Conservation (phyloP, 2,797 vertebrate species). For the Knipowitschia caucasica region DNA sequence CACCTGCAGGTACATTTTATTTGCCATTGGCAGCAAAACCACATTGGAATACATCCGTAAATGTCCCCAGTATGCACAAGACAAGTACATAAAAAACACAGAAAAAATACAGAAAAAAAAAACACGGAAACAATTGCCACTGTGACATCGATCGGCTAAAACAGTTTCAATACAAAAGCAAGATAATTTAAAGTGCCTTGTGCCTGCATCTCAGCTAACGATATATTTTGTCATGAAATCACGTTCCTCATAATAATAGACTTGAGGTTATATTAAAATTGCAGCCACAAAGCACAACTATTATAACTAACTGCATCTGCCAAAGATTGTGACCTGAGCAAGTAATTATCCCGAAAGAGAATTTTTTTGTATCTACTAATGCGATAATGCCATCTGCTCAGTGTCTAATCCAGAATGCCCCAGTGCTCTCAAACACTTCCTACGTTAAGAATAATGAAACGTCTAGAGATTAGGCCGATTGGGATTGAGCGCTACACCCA, state of each 20-base stretch:
- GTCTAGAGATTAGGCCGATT: conserved; percentile 34
- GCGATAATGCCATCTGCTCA: neutral
- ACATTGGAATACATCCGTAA: no score
- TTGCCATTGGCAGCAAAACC: no score
- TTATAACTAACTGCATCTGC: conserved; percentile 10
- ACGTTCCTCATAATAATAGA: neutral
- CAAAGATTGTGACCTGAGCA: neutral
- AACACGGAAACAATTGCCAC: no score
- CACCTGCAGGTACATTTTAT: no score
- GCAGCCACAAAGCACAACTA: neutral
- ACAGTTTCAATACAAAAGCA: no score
- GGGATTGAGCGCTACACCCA: conserved; percentile 36
- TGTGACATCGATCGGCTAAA: no score
- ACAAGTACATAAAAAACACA: no score
- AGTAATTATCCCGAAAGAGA: conserved; percentile 4
- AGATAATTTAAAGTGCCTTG: no score
- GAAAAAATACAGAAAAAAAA: no score
- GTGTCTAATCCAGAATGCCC: conserved; percentile 6
- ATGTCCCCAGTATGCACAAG: no score
- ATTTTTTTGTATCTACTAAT: conserved; percentile 1
- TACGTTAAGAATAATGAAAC: conserved; percentile 41
- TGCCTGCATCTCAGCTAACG: no score
- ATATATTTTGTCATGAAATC: no score
- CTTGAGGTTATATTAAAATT: conserved; percentile 1
- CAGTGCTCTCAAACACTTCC: conserved; percentile 24